A percentile compares a stretch with the other conserved stretches of the same genome.
Conservation (phyloP, 2,113 vertebrate species). For the Emydura subglobosa region DNA sequence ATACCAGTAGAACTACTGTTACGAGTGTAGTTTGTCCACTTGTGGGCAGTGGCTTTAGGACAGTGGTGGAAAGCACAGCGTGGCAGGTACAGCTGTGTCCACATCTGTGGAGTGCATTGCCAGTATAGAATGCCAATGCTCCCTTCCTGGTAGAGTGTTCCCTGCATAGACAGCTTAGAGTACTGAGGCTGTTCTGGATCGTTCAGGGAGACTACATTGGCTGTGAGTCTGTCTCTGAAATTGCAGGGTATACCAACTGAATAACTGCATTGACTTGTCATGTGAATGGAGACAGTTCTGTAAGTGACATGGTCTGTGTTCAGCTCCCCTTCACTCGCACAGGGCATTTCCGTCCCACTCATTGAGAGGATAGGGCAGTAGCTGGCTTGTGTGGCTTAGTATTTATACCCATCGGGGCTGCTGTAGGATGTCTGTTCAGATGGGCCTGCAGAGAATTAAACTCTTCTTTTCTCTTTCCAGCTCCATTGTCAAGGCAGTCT, state of each 20-base stretch:
- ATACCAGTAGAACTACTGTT: not conserved
- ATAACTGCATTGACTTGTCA: not conserved
- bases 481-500: conserved; percentile 78
- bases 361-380: not conserved
- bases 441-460: conserved; percentile 40
- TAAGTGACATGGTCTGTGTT: not conserved
- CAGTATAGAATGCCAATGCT: not conserved
- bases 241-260: accelerated
- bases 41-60: not conserved
- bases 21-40: not conserved
- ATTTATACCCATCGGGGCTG: not conserved
- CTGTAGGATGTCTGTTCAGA: not conserved
- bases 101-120: not conserved
- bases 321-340: not conserved
- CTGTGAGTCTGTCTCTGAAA: not conserved
- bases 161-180: accelerated
- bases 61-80: not conserved
- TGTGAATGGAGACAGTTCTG: not conserved
- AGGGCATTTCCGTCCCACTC: not conserved
- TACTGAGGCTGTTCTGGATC: not conserved
- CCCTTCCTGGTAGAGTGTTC: not conserved
- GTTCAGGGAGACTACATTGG: not conserved
- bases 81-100: not conserved
- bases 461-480: conserved; percentile 65
- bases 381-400: not conserved